phyloP scores from a whole-genome alignment of 2,797 vertebrate species.

The Enteromius unitaeniatus region DNA sequence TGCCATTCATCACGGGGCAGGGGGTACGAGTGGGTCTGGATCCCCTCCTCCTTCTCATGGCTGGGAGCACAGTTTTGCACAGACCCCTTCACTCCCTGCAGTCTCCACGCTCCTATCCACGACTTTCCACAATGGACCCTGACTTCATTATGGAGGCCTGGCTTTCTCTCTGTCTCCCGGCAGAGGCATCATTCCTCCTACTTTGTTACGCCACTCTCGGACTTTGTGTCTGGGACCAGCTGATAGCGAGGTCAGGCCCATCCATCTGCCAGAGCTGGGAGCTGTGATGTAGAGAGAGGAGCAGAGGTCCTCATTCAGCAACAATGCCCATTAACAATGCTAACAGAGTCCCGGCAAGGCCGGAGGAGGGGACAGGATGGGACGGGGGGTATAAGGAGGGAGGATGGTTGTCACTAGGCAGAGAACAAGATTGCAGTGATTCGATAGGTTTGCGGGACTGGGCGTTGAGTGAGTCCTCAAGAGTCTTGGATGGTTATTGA shows the following conservation, averaged over 20 bases:
- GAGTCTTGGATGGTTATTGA: constrained; percentile 78
- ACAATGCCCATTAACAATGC: constrained; percentile 85
- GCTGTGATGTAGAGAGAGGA: constrained; percentile 75
- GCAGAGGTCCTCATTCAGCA: constrained; percentile 83
- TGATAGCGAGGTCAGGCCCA: constrained; percentile 81
- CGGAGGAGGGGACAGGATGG: constrained; percentile 62
- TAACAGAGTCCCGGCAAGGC: constrained; percentile 73
- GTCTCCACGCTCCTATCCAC: constrained; percentile 52
- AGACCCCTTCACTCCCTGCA: constrained; percentile 43
- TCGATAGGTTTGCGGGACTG: constrained; percentile 76
- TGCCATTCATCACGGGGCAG: constrained; percentile 83
- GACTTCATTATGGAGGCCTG: constrained; percentile 64
- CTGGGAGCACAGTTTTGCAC: constrained; percentile 51
- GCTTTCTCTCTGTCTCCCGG: constrained; percentile 69
- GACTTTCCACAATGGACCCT: constrained; percentile 72
- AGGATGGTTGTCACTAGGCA: constrained; percentile 77
- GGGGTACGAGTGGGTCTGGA: constrained; percentile 62
- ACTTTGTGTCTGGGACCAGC: constrained; percentile 78
- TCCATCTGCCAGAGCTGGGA: constrained; percentile 81
- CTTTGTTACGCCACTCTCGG: constrained; percentile 81
- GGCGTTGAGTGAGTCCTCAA: constrained; percentile 70
- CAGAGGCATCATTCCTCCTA: constrained; percentile 81
- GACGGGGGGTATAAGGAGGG: constrained; percentile 52
- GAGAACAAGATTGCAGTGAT: constrained; percentile 76
- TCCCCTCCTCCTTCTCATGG: constrained; percentile 51